Evolutionary conservation across 2,113 vertebrate genomes (phyloP), one percentile per base, ranked within the genome.

Genomic region (Chauna torquata): DNA sequence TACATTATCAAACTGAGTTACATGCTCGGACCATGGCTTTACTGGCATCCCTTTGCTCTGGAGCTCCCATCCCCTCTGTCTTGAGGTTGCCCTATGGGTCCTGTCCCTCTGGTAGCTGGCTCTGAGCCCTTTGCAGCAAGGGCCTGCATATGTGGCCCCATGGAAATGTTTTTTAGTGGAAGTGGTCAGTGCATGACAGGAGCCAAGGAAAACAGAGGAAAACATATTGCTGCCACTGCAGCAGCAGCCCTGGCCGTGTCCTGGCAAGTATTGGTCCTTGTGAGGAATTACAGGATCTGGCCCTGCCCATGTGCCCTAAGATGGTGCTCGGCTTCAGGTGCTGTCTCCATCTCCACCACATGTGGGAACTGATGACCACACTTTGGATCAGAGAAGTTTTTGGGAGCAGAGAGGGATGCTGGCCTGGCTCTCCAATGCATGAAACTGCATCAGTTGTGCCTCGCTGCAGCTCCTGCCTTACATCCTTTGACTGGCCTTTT

Each of bases 1-100:
- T 0, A 23, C 1, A 4, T 36, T 36, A 36, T 7, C 30, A 30
- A 8, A n/a, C 34, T 3, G 40, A 61, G 40, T 34, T 34, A 61
- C 0, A 0, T 10, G 59, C 17, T n/a, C 2, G 5, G 59, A 32
- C 12, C 32, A 2, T 0, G 1, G 32, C 19, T 32, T 58, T 32
- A 30, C 55, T 5, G 0, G 2, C 2, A 1, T 19, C 11, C 20
- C 19, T 32, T 30, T 45, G 47, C 55, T 55, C n/a, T 38, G 49
- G 62, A 64, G n/a, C 44, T 64, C 23, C n/a, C 0, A 1, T 14
- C 15, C 12, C 6, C 58, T n/a, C 52, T 62, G 54, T 47, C 36
- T 11, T 9, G n/a, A 32, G 38, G 30, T 8, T 61, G 47, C 3
- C 66, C 36, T 23, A 28, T 14, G 12, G 49, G 34, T 57, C n/a